phyloP scores from a whole-genome alignment of 23 tunicate genomes.

The Oikopleura dioica region DNA sequence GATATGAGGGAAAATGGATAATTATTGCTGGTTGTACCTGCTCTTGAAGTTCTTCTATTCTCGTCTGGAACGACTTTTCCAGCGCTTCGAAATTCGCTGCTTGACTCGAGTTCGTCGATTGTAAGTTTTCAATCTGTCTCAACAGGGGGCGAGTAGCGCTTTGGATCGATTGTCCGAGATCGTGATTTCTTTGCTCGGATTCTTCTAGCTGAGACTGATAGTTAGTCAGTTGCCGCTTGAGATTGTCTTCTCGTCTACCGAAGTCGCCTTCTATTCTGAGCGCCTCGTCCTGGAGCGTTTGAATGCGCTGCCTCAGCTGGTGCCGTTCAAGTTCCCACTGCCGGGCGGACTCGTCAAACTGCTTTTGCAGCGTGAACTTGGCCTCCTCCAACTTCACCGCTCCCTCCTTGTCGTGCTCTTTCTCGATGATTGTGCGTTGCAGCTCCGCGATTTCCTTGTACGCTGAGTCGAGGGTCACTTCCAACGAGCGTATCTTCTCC shows the following conservation, averaged over 20 bases:
- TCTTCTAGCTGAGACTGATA: background rate
- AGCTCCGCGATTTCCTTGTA: constrained; percentile 12
- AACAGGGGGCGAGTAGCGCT: constrained; percentile 2
- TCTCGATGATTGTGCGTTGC: background rate
- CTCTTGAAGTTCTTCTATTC: background rate
- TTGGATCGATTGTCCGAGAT: background rate
- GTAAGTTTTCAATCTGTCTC: background rate
- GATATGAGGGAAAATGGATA: too few species aligned
- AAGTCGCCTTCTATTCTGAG: background rate
- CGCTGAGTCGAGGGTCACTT: constrained; percentile 10
- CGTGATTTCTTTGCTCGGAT: background rate
- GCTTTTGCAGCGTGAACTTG: background rate
- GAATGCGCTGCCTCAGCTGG: background rate
- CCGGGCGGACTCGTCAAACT: background rate
- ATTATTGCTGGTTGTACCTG: background rate
- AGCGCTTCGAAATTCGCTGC: background rate
- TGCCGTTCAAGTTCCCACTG: background rate
- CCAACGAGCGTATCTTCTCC: background rate
- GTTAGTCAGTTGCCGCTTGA: background rate
- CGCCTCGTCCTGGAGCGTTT: background rate
- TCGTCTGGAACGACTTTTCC: background rate
- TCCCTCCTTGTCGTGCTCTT: background rate
- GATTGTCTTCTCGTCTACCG: background rate
- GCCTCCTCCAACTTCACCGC: background rate
- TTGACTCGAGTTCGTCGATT: constrained; percentile 9